Evolutionary conservation across 2,797 vertebrate species (phyloP).

Genomic region (Aulostomus chinensis): DNA sequence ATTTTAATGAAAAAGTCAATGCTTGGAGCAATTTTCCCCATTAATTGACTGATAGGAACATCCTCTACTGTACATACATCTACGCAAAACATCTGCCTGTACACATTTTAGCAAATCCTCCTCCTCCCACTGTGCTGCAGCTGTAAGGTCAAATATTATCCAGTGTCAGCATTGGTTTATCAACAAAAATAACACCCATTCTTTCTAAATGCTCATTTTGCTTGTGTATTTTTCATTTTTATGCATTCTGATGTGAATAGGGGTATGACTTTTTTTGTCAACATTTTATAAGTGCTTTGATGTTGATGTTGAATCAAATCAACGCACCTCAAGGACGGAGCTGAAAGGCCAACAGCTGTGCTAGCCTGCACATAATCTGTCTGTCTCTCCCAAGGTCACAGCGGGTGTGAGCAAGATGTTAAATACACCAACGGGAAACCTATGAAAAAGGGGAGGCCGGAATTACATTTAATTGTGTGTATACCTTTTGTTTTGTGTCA

Average conservation of each 20-base stretch:
- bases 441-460: neutral
- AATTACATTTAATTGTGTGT: neutral
- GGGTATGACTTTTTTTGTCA: neutral
- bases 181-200: neutral
- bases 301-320: slow-evolving; percentile 52
- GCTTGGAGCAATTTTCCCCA: no score
- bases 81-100: no score
- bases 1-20: no score
- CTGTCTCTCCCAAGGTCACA: slow-evolving; percentile 63
- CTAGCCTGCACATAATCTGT: slow-evolving; percentile 57
- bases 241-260: neutral
- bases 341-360: slow-evolving; percentile 59
- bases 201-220: neutral
- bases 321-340: slow-evolving; percentile 58
- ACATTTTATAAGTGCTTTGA: slow-evolving; percentile 1
- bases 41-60: no score
- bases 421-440: slow-evolving; percentile 18
- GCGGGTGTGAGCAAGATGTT: slow-evolving; percentile 39
- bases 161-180: slow-evolving; percentile 8
- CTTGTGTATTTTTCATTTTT: neutral
- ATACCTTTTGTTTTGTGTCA: neutral
- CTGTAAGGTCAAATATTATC: neutral
- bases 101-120: no score
- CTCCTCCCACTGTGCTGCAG: neutral
- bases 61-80: neutral